A percentile compares a stretch with the other conserved stretches of the same genome.
These are phyloP conservation scores for Prorops nasuta DNA, from an alignment of 1,140 invertebrate genomes.

Conservation along the genomic window DNA sequence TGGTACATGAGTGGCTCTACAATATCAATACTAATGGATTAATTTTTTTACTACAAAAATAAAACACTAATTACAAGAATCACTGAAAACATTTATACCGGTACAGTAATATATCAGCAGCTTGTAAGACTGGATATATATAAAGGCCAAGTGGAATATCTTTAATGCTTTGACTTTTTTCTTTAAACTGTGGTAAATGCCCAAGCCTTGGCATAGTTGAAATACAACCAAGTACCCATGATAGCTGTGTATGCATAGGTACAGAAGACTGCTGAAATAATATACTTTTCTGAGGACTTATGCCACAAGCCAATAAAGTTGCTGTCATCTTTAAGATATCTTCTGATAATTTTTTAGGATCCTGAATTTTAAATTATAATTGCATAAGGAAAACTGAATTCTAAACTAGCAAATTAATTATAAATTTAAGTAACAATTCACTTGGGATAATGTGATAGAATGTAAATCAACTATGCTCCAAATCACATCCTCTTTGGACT, in stretches of 20 bases:
- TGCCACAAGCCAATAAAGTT: conserved; percentile 85
- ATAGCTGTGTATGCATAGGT: conserved; percentile 80
- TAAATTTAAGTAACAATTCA: conserved; percentile 36
- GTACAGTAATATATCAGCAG: conserved; percentile 92
- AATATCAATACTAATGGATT: conserved; percentile 22
- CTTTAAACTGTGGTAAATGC: conserved; percentile 90
- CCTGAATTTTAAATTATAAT: too few species aligned
- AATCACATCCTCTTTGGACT: conserved; percentile 69
- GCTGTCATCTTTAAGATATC: conserved; percentile 80
- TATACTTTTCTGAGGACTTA: conserved; percentile 78
- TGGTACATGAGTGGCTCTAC: conserved; percentile 86
- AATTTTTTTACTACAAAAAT: background rate
- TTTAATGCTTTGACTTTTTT: conserved; percentile 75
- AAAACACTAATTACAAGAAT: too few species aligned
- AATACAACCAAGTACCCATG: conserved; percentile 85
- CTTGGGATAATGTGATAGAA: conserved; percentile 85
- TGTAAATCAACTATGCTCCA: conserved; percentile 93
- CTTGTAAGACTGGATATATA: conserved; percentile 91
- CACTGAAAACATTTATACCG: conserved; percentile 62
- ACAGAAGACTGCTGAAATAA: conserved; percentile 90
- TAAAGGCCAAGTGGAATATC: conserved; percentile 83
- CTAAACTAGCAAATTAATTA: conserved; percentile 4
- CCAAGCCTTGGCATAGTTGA: conserved; percentile 80
- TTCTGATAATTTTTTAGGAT: conserved; percentile 65
- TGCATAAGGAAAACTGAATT: too few species aligned